Conservation (phyloP, 2,113 vertebrate genomes). For the Rallus limicola region DNA sequence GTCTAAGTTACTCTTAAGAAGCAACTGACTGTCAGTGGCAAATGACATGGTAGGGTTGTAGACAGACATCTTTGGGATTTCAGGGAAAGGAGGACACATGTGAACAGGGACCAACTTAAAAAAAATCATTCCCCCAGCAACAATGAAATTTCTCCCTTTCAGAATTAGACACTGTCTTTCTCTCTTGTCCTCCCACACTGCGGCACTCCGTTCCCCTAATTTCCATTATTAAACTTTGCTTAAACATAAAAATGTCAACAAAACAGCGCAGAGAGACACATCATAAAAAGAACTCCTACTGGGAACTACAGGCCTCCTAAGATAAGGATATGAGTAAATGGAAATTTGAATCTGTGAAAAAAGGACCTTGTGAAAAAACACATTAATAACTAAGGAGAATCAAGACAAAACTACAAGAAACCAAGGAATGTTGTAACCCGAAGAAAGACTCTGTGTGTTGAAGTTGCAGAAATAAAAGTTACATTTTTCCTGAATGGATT, state of each 20-base stretch:
- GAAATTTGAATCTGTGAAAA: constrained; percentile 2
- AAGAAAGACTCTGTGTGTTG: neutral
- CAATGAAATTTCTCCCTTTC: neutral
- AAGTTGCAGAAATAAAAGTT: neutral
- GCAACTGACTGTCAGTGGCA: neutral
- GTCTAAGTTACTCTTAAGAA: neutral
- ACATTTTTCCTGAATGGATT: neutral
- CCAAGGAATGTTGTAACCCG: neutral
- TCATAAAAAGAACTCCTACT: neutral
- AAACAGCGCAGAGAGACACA: neutral
- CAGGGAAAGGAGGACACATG: neutral
- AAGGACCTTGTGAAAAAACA: neutral
- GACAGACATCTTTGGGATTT: neutral
- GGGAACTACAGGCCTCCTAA: neutral
- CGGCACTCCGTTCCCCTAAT: neutral
- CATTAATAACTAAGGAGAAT: constrained; percentile 10
- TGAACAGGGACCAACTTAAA: neutral
- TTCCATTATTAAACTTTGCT: constrained; percentile 23
- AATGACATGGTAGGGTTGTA: neutral
- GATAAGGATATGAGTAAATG: neutral
- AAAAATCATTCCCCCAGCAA: neutral
- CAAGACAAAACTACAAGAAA: neutral
- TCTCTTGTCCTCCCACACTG: neutral
- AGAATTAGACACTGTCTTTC: neutral
- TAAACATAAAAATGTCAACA: neutral